Conservation (phyloP, 2,888 invertebrate species). For the Drosophila hamatofila region DNA sequence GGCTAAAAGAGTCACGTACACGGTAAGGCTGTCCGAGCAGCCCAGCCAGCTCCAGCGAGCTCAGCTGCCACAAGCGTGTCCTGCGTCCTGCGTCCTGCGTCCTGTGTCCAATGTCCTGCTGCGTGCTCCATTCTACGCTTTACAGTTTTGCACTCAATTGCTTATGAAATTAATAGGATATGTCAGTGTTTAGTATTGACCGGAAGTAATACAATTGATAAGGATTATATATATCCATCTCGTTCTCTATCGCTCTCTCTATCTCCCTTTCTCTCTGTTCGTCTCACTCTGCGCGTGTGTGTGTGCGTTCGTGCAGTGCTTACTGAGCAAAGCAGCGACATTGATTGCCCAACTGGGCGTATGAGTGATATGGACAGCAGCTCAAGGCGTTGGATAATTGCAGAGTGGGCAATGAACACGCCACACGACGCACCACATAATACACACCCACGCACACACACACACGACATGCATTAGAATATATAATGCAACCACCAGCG, state of each 20-base stretch:
- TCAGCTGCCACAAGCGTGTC: constrained; percentile 24
- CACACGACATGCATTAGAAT: constrained; percentile 46
- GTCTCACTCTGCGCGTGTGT: neutral
- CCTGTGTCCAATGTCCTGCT: constrained; percentile 15
- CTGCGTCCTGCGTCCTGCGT: constrained; percentile 4
- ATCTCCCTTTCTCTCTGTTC: neutral
- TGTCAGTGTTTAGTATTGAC: constrained; percentile 81
- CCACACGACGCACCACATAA: constrained; percentile 2
- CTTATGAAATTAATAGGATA: constrained; percentile 82
- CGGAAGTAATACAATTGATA: constrained; percentile 82
- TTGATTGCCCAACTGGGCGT: constrained; percentile 77
- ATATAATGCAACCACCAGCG: constrained; percentile 44
- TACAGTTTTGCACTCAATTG: constrained; percentile 81
- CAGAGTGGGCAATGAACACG: constrained; percentile 1
- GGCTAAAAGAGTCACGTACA: constrained; percentile 77
- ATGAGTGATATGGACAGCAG: constrained; percentile 74
- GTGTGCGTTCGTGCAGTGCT: constrained; percentile 52
- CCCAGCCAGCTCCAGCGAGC: constrained; percentile 28
- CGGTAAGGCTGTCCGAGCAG: constrained; percentile 9
- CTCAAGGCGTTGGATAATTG: constrained; percentile 37
- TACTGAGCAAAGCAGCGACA: constrained; percentile 49
- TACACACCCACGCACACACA: constrained; percentile 4
- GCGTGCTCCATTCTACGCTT: constrained; percentile 59
- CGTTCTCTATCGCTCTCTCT: neutral
- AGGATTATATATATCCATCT: constrained; percentile 66